Evolutionary conservation across 2,888 invertebrate species (phyloP), one percentile per base, ranked within the genome.

Genomic region (Protophormia terraenovae): DNA sequence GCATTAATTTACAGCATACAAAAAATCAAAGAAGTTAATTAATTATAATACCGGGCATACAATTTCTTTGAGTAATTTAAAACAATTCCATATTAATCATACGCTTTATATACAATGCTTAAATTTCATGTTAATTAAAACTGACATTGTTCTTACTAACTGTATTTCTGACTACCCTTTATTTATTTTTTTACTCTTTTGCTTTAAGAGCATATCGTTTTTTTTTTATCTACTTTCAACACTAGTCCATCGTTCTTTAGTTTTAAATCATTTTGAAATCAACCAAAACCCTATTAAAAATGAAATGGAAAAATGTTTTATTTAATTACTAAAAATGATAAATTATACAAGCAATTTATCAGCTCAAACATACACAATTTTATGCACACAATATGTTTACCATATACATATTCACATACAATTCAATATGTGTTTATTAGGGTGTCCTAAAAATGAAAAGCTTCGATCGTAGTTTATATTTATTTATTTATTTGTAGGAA

Each of bases 291-390:
- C 27, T 24, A 60, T 60, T 47, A 35, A 35, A 24, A 35, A 22
- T 45, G 16, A 29, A 72, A 29, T 47, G 22, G n/a, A 32, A 60
- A 73, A 73, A 60, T 60, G 19, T 32, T 45, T 73, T 47, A 50
- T 82, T 82, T 76, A 64, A 75, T 82, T 69, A 76, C 69, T 69
- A 35, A 60, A 82, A 75, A 62, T 76, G 38, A 76, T 82, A 71
- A 69, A 82, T 75, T 82, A 76, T 82, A 75, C 53, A 53, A 69
- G 53, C 75, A 69, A 82, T 82, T 76, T 76, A 82, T 82, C 75
- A 64, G 62, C 50, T 62, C 19, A 64, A 38, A 72, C n/a, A 53
- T 22, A 24, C n/a, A 53, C n/a, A 32, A 5, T 1, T 24, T 1
- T 38, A 38, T 3, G 3, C 5, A 24, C 16, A 38, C 38, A 71